Evolutionary conservation across 2,113 vertebrate species (phyloP).

Genomic region (Phalacrocorax pelagicus): DNA sequence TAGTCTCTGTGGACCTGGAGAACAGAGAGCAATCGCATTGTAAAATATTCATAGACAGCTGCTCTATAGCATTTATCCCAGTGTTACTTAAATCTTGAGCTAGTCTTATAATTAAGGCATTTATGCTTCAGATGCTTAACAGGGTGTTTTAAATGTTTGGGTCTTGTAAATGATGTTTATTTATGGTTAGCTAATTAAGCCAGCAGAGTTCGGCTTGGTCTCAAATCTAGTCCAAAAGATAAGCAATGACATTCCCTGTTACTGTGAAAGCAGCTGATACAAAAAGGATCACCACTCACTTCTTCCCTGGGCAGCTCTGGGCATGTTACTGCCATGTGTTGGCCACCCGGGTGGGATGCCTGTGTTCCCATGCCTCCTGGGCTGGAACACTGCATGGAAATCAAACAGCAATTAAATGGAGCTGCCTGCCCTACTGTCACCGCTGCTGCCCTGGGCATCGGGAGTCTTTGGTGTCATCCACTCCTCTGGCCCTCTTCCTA

Average conservation of each 20-base stretch:
- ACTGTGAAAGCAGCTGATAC: not conserved
- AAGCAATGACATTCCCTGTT: not conserved
- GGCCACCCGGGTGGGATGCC: not conserved
- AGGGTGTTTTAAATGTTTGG: constrained; percentile 70
- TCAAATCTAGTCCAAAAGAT: not conserved
- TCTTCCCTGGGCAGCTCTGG: not conserved
- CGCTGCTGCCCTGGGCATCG: not conserved
- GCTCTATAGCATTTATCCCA: constrained; percentile 64
- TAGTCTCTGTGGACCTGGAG: not conserved
- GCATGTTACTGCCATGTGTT: rapidly evolving
- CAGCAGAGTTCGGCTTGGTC: constrained; percentile 26
- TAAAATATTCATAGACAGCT: constrained; percentile 70
- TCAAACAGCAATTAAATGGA: not conserved
- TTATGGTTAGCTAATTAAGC: constrained; percentile 66
- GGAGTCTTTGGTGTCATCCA: not conserved
- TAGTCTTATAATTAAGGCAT: constrained; percentile 72
- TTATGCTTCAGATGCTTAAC: constrained; percentile 71
- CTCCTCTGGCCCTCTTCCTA: not conserved
- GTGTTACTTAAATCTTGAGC: constrained; percentile 63
- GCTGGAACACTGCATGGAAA: not conserved
- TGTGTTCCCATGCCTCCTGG: not conserved
- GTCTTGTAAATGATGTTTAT: constrained; percentile 73
- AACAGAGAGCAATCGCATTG: constrained; percentile 24
- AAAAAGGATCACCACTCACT: not conserved
- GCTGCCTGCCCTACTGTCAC: not conserved